A percentile compares a stretch with the other conserved stretches of the same genome.
Conservation (phyloP, 2,113 vertebrate genomes). For the Galbula dea region DNA sequence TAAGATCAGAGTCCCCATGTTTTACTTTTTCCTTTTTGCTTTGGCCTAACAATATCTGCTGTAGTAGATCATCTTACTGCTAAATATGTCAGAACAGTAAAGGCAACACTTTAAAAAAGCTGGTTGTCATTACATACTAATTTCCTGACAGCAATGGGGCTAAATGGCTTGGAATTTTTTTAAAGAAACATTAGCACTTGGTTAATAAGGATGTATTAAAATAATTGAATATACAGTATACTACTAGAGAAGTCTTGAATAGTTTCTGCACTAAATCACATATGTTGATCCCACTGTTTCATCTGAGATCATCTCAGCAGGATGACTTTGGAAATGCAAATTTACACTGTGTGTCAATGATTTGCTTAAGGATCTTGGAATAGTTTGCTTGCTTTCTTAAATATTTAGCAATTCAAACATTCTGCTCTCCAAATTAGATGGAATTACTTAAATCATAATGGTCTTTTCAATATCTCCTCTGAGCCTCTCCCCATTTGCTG, state of each 20-base stretch:
- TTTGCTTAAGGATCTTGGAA: not conserved
- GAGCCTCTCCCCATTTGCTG: not conserved
- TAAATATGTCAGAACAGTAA: not conserved
- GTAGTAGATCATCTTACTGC: not conserved
- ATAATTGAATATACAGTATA: slow-evolving; percentile 15
- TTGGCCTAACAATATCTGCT: not conserved
- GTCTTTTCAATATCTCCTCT: not conserved
- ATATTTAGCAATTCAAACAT: not conserved
- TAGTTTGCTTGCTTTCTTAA: slow-evolving; percentile 6
- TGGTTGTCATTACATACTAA: not conserved
- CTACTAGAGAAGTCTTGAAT: slow-evolving; percentile 8
- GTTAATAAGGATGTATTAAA: slow-evolving; percentile 42
- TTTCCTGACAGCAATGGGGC: slow-evolving; percentile 8
- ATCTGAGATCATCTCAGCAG: slow-evolving; percentile 57
- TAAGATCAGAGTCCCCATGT: not conserved
- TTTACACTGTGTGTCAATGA: slow-evolving; percentile 49
- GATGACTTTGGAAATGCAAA: slow-evolving; percentile 56
- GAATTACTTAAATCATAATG: not conserved
- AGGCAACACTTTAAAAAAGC: not conserved
- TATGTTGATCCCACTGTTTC: slow-evolving; percentile 47
- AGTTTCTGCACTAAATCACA: slow-evolving; percentile 34
- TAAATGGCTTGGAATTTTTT: not conserved
- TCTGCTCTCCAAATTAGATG: not conserved
- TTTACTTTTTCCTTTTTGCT: not conserved
- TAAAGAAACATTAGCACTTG: not conserved